Base-by-base conservation (phyloP, 1,140 invertebrate species). In the Heterodera schachtii region DNA sequence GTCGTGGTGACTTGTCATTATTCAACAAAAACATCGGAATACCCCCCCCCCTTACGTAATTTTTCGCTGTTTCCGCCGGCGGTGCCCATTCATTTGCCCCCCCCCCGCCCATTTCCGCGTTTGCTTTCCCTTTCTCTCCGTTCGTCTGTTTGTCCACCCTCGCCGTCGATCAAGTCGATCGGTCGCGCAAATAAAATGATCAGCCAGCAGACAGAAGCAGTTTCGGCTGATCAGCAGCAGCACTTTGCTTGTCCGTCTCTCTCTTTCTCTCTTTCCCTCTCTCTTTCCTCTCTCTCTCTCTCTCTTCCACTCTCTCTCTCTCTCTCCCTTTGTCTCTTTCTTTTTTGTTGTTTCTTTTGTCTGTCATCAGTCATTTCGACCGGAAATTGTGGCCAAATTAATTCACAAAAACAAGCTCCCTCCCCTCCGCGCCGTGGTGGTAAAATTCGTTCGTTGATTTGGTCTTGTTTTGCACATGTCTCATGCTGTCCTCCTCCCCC, bases 381-480 rank as follows among this genome's bases (percentile, higher is more conserved):
- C 57, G 57, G 57, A 64, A 64, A 64, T 64, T 64, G 57, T 19
- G 16, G 57, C 57, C 57, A 64, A 64, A 64, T 64, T 64, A 64
- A 64, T 64, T 64, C 57, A 64, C 13, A 64, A 64, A 64, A 64
- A 52, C 57, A 6, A 60, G 11, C 16, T 19, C 16, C 57, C 11
- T 52, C 57, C 57, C 57, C 11, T 19, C 11, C 0, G 3, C 57
- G 57, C 4, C 57, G 57, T 19, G 2, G 49, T 52, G 49, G 6
- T 11, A 11, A 6, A 52, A 31, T 31, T 52, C 49, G 49, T 52
- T 52, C 49, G 49, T 52, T 52, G 49, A 52, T 11, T 52, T 31
- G 31, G 49, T 52, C 11, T 52, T 52, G 6, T 6, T 64, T 11
- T 64, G 57, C 19, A 19, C 57, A 64, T 64, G 57, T 64, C 57